These are phyloP conservation scores for Indicator indicator DNA, from an alignment of 2,113 vertebrate species.

Conservation along the genomic window DNA sequence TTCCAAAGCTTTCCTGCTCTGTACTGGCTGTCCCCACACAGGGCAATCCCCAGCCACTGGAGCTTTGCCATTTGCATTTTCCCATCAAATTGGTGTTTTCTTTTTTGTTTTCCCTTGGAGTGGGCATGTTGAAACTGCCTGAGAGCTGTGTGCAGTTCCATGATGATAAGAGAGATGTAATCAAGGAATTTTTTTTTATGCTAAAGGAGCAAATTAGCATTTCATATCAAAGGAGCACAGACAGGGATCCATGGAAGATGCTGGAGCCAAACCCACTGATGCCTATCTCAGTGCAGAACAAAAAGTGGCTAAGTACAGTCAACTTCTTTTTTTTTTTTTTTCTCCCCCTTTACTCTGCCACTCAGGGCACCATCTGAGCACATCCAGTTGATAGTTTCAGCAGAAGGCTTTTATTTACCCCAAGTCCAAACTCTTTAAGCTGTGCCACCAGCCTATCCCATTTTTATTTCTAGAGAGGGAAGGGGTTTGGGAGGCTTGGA, in stretches of 20 bases:
- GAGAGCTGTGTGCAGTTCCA: not conserved
- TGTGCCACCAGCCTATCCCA: not conserved
- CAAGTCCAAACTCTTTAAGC: not conserved
- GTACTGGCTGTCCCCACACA: not conserved
- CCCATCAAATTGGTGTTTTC: not conserved
- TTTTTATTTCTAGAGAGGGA: not conserved
- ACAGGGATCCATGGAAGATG: constrained; percentile 20
- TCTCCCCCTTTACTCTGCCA: not conserved
- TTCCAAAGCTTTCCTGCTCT: not conserved
- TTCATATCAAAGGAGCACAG: constrained; percentile 64
- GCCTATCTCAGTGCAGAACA: constrained; percentile 37
- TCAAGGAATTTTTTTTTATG: constrained; percentile 40
- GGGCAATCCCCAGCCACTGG: not conserved
- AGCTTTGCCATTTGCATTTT: not conserved
- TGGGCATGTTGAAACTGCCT: constrained; percentile 31
- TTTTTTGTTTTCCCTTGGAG: no score
- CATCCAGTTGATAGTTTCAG: not conserved
- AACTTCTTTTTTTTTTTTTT: not conserved
- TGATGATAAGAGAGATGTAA: constrained; percentile 61
- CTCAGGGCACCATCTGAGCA: not conserved
- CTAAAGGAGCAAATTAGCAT: constrained; percentile 63
- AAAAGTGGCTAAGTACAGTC: constrained; percentile 12
- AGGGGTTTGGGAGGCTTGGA: not conserved
- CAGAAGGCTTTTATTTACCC: not conserved
- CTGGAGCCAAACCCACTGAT: constrained; percentile 56